These are phyloP conservation scores for Donacobius atricapilla DNA, from an alignment of 2,113 vertebrate species.

Conservation along the genomic window DNA sequence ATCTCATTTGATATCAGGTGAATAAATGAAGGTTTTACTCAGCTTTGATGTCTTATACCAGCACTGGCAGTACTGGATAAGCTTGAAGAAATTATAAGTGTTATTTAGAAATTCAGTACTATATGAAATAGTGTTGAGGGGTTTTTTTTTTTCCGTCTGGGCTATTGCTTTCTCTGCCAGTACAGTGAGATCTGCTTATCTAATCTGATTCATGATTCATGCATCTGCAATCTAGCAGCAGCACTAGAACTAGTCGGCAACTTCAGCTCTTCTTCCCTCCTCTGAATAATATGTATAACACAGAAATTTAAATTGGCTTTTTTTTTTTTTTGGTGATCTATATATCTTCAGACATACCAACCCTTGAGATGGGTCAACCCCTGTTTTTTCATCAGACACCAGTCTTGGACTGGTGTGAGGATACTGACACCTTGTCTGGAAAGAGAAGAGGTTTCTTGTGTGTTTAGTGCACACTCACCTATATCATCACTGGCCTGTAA, in stretches of 20 bases:
- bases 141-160: background rate
- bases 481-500: background rate
- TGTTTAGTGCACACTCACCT: background rate
- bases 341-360: background rate
- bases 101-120: background rate
- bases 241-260: background rate
- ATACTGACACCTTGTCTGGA: background rate
- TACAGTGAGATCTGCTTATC: background rate
- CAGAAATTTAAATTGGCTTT: background rate
- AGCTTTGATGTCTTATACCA: background rate
- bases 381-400: background rate
- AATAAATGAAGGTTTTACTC: constrained; percentile 20
- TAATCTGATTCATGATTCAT: background rate
- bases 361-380: background rate
- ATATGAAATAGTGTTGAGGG: background rate
- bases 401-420: background rate
- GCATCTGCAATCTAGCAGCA: background rate
- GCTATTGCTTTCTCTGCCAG: constrained; percentile 28
- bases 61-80: background rate
- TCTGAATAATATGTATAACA: background rate
- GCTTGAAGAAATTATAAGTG: background rate
- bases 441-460: background rate
- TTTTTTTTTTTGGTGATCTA: background rate
- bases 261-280: background rate
- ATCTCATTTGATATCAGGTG: background rate